Evolutionary conservation across 1,140 invertebrate species (phyloP).

Genomic region (Achatina immaculata): DNA sequence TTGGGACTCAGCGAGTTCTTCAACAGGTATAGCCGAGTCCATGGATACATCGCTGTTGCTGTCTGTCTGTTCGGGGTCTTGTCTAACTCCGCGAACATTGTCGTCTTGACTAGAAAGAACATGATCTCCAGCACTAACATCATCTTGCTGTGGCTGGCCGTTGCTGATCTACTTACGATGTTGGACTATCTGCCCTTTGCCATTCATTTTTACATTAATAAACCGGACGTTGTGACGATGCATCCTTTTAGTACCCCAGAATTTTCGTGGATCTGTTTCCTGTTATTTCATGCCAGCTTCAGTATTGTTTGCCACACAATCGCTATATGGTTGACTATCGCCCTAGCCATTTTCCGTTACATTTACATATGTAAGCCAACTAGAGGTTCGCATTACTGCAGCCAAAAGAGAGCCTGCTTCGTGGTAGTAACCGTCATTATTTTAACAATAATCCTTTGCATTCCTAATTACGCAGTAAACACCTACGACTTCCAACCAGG

Average conservation of each 20-base stretch:
- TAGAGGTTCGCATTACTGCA: constrained; percentile 81
- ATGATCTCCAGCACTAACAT: constrained; percentile 87
- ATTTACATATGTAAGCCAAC: constrained; percentile 86
- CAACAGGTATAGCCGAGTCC: constrained; percentile 71
- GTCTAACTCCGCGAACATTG: constrained; percentile 90
- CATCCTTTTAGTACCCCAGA: constrained; percentile 47
- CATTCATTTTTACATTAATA: constrained; percentile 75
- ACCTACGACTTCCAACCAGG: constrained; percentile 37
- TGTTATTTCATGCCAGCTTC: constrained; percentile 76
- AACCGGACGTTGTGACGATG: constrained; percentile 41
- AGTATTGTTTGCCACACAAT: constrained; percentile 88
- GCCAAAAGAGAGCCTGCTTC: constrained; percentile 79
- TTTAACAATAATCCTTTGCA: constrained; percentile 81
- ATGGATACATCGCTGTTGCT: constrained; percentile 80
- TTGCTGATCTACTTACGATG: constrained; percentile 90
- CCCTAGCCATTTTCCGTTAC: constrained; percentile 92
- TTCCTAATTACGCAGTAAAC: constrained; percentile 78
- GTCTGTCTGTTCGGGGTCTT: constrained; percentile 90
- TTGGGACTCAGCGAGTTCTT: constrained; percentile 45
- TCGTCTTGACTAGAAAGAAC: constrained; percentile 88
- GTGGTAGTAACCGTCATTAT: constrained; percentile 82
- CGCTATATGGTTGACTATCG: constrained; percentile 92
- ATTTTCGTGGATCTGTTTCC: constrained; percentile 61
- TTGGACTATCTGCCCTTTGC: constrained; percentile 88
- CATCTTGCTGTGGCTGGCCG: constrained; percentile 86